Base-by-base conservation (phyloP, 2,113 vertebrate genomes). In the Anser cygnoides region DNA sequence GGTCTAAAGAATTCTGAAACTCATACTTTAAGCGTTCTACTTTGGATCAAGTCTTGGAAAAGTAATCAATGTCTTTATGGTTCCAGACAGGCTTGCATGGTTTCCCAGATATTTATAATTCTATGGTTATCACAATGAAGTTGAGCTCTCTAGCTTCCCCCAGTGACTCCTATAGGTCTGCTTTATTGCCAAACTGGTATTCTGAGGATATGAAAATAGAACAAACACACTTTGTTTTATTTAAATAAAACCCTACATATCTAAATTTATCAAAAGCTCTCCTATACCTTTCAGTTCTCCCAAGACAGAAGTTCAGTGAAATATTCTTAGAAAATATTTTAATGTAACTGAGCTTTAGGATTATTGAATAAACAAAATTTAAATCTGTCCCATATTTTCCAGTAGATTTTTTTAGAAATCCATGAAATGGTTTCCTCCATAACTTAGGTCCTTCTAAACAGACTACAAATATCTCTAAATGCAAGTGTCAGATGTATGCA, bases 311-410 rank as follows among this genome's bases (percentile, higher is more conserved):
- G 37, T 78, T 81, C n/a, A 77, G 43, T 49, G 89, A 63, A 91
- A 89, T 55, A 33, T 62, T 71, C 20, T 75, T 86, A 43, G 9
- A 44, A 85, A 85, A 76, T 70, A 11, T 84, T 89, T 90, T 77
- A 63, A 37, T 41, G 7, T 66, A 86, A 73, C 41, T 54, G 65
- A 93, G 31, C 52, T 89, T n/a, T 29, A 49, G 43, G 31, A 4
- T 72, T 90, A 52, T 1, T 35, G 54, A 67, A 76, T 50, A 72
- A 87, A 71, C 89, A 22, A 58, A 68, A 61, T 25, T 7, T 41
- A 81, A 70, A 28, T 74, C 75, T 87, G 9, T 63, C 25, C 33
- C 29, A 0, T 77, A 23, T 86, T 37, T 81, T 86, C 14, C 37
- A 80, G 66, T 22, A 85, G 15, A 59, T 13, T 84, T 59, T 59